phyloP scores from a whole-genome alignment of 2,888 invertebrate species.

The Steinernema hermaphroditum region DNA sequence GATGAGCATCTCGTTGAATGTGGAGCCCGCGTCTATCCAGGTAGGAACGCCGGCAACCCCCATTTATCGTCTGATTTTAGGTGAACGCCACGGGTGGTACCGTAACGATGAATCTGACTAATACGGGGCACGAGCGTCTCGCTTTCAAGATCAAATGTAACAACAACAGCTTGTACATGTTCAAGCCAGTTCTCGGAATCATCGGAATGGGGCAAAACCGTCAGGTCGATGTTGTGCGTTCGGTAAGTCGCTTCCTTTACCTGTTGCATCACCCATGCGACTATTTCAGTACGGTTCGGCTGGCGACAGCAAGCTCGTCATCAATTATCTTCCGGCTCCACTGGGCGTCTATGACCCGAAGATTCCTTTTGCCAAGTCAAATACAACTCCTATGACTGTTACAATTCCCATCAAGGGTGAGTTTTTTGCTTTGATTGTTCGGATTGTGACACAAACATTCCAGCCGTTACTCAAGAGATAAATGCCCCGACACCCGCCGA shows the following conservation, averaged over 20 bases:
- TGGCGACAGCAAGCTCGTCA: background rate
- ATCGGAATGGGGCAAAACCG: background rate
- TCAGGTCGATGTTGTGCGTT: background rate
- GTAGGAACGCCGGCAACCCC: background rate
- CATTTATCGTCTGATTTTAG: background rate
- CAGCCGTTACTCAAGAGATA: background rate
- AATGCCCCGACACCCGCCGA: background rate
- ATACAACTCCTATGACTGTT: background rate
- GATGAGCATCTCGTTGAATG: background rate
- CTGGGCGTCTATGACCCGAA: background rate
- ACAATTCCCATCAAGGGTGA: background rate
- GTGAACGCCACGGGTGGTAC: background rate
- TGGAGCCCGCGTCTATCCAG: background rate
- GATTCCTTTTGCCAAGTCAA: background rate
- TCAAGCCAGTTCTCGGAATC: background rate
- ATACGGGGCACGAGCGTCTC: background rate
- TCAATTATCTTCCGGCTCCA: background rate
- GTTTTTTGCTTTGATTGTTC: background rate
- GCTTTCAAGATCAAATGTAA: conserved; percentile 20
- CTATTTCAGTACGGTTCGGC: conserved; percentile 6
- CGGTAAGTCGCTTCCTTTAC: background rate
- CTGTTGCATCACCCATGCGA: background rate
- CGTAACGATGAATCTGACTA: background rate
- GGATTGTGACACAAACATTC: background rate
- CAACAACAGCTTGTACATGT: background rate